phyloP scores from a whole-genome alignment of 2,113 vertebrate species.

The Daboia siamensis region DNA sequence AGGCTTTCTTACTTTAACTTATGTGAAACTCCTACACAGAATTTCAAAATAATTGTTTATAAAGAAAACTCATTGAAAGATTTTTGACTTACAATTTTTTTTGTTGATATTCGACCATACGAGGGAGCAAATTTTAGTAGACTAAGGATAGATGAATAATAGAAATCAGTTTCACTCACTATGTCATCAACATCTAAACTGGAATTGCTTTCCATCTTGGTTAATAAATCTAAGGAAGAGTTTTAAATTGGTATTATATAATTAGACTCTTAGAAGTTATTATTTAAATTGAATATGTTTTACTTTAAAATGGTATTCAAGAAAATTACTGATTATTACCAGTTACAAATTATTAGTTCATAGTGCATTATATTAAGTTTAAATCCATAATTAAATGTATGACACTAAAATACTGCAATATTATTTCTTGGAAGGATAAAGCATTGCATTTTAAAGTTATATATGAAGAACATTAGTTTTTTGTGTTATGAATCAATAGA shows the following conservation, averaged over 20 bases:
- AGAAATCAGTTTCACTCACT: not conserved
- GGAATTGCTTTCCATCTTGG: not conserved
- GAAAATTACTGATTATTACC: not conserved
- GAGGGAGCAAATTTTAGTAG: not conserved
- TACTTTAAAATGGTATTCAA: not conserved
- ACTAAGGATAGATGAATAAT: not conserved
- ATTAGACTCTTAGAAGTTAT: not conserved
- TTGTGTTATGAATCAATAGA: not conserved
- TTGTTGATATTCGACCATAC: too few relatives aligned
- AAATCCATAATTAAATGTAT: not conserved
- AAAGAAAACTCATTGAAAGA: not conserved
- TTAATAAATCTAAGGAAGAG: not conserved
- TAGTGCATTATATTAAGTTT: not conserved
- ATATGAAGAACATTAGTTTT: not conserved
- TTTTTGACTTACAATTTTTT: too few relatives aligned
- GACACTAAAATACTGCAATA: not conserved
- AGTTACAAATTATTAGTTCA: not conserved
- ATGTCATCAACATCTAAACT: not conserved
- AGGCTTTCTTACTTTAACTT: not conserved
- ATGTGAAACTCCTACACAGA: not conserved
- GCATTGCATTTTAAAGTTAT: not conserved
- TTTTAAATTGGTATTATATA: not conserved
- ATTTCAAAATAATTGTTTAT: not conserved
- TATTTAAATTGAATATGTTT: not conserved
- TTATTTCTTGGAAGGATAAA: not conserved